phyloP scores from a whole-genome alignment of 2,113 vertebrate species.

The Phrynosoma blainvillii region DNA sequence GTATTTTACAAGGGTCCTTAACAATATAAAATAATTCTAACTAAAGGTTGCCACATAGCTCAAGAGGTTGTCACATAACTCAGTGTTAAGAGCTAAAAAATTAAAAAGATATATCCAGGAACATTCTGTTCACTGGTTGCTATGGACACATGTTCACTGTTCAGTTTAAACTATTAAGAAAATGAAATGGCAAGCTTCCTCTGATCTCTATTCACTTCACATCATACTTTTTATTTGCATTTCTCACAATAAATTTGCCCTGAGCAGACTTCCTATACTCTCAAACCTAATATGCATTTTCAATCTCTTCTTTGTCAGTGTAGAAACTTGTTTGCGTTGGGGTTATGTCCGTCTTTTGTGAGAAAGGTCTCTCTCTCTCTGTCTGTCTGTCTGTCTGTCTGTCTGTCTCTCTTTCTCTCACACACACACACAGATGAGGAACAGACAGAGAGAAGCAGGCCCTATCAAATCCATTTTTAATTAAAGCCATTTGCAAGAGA shows the following conservation, averaged over 20 bases:
- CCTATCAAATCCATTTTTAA: neutral
- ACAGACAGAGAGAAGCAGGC: no score
- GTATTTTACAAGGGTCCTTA: slow-evolving; percentile 8
- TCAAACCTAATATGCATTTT: neutral
- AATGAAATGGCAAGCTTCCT: neutral
- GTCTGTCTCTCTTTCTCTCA: neutral
- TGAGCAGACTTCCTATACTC: neutral
- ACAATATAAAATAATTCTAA: slow-evolving; percentile 21
- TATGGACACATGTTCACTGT: slow-evolving; percentile 51
- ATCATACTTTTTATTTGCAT: neutral
- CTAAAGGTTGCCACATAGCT: neutral
- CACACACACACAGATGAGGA: neutral
- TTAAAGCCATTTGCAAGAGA: neutral
- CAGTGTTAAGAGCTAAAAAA: slow-evolving; percentile 27
- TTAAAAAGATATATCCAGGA: slow-evolving; percentile 37
- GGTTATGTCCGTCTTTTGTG: neutral
- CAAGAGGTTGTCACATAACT: neutral
- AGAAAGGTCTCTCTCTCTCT: neutral
- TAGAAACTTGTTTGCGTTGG: neutral
- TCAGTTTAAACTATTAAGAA: slow-evolving; percentile 16
- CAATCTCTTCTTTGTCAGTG: neutral
- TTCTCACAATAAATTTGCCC: neutral
- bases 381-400: neutral
- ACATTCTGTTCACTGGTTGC: slow-evolving; percentile 54
- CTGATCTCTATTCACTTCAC: accelerated